Conservation (phyloP, 2,888 invertebrate genomes). For the Tetragonula carbonaria region DNA sequence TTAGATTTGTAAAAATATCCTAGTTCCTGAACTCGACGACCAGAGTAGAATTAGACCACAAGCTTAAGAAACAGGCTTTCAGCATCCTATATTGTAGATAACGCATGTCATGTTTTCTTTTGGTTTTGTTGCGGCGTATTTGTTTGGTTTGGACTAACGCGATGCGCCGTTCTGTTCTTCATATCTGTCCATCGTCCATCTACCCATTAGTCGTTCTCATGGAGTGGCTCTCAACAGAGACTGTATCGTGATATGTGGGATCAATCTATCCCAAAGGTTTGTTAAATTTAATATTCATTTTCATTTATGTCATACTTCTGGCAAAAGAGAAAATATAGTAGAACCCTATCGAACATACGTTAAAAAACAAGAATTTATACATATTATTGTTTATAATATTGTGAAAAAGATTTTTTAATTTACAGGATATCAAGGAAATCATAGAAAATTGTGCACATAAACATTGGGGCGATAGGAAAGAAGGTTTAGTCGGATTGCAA, state of each 20-base stretch:
- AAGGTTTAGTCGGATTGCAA: constrained; percentile 93
- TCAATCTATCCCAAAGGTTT: constrained; percentile 85
- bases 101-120: constrained; percentile 76
- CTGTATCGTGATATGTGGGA: constrained; percentile 89
- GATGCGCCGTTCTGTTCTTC: constrained; percentile 71
- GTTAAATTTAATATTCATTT: constrained; percentile 76
- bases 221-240: constrained; percentile 92
- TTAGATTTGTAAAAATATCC: not conserved
- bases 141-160: constrained; percentile 80
- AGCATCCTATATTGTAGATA: constrained; percentile 69
- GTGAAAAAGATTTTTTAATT: constrained; percentile 40
- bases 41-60: constrained; percentile 13
- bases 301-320: constrained; percentile 46
- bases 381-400: not conserved
- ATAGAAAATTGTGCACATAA: constrained; percentile 94
- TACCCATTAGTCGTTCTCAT: constrained; percentile 89
- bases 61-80: constrained; percentile 42
- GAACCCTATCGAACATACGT: not conserved
- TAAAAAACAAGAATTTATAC: not conserved
- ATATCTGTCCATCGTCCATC: constrained; percentile 86
- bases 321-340: not conserved
- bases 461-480: constrained; percentile 97
- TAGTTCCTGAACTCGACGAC: not conserved
- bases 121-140: constrained; percentile 77
- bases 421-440: constrained; percentile 92